Evolutionary conservation across 2,113 vertebrate species (phyloP).

Genomic region (Campylomormyrus tamandua): DNA sequence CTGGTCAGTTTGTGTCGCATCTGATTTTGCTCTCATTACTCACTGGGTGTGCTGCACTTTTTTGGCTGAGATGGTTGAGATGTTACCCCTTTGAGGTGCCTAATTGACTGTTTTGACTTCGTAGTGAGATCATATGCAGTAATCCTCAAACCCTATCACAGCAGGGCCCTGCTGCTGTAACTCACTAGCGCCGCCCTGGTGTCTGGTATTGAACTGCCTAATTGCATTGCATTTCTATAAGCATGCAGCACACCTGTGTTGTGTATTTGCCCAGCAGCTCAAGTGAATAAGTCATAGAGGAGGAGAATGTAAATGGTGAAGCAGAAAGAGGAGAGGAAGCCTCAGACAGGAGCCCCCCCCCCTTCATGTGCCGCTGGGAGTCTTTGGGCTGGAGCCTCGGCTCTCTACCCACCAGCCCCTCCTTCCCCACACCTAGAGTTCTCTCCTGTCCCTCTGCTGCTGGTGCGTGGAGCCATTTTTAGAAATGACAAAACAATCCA

Average conservation of each 20-base stretch:
- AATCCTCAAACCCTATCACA: background rate
- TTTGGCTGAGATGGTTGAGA: background rate
- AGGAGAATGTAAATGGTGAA: background rate
- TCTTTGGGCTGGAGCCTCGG: background rate
- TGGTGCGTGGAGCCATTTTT: conserved; percentile 1
- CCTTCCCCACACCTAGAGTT: too few relatives aligned
- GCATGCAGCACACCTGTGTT: background rate
- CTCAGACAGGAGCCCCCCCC: background rate
- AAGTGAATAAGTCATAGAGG: background rate
- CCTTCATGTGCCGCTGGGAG: background rate
- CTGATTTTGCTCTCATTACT: background rate
- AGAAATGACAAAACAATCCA: conserved; percentile 17
- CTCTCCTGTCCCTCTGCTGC: background rate
- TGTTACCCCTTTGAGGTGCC: background rate
- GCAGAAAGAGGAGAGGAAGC: background rate
- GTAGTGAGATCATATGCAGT: background rate
- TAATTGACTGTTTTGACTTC: background rate
- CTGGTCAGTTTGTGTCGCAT: background rate
- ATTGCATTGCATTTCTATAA: background rate
- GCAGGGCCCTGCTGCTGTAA: background rate
- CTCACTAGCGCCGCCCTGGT: background rate
- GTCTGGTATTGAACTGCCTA: background rate
- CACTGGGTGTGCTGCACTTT: background rate
- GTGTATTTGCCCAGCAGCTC: background rate
- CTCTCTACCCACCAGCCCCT: background rate